Evolutionary conservation across 2,797 vertebrate genomes (phyloP), one percentile per base, ranked within the genome.

Genomic region (Acrossocheilus wenchowensis): DNA sequence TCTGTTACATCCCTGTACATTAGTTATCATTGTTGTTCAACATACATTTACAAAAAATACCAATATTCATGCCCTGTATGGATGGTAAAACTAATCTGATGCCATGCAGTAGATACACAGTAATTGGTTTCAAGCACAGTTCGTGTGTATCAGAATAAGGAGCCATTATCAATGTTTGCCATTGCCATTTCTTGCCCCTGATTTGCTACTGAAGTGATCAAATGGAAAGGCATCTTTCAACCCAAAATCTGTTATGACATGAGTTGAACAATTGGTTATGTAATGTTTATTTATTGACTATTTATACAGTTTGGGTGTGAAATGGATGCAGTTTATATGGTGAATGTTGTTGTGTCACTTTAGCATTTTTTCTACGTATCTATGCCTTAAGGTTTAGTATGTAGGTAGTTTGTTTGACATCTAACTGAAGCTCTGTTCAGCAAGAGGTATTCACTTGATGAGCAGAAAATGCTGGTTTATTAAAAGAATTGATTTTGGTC

Each of bases 371-470:
- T 41, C 10, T 74, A 34, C 1, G 2, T 11, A 43, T 26, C 19
- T 50, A 50, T 75, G 57, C 82, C 82, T 83, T 83, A 83, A 74
- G 17, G 57, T 83, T 36, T 66, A 14, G 15, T 11, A 83, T 23
- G 50, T 82, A 41, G 62, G 79, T 71, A 11, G 19, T 68, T 48
- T 64, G 26, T 75, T 83, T 83, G 41, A 75, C 39, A 48, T 64
- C 43, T 64, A 23, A 48, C n/a, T 54, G 17, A 39, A 34, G 52
- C 10, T 8, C 5, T 77, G 43, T 75, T 75, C 43, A 26, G 43
- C 21, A 39, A 30, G 1, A 50, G 17, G 36, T 73, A 68, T 6
- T 52, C 3, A 2, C n/a, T 30, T 41, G 36, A 57, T 74, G 48
- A 73, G n/a, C 30, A 84, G 81, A 36, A 41, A 54, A 66, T 39